Conservation (phyloP, 2,888 invertebrate species). For the Lathronympha strigana region DNA sequence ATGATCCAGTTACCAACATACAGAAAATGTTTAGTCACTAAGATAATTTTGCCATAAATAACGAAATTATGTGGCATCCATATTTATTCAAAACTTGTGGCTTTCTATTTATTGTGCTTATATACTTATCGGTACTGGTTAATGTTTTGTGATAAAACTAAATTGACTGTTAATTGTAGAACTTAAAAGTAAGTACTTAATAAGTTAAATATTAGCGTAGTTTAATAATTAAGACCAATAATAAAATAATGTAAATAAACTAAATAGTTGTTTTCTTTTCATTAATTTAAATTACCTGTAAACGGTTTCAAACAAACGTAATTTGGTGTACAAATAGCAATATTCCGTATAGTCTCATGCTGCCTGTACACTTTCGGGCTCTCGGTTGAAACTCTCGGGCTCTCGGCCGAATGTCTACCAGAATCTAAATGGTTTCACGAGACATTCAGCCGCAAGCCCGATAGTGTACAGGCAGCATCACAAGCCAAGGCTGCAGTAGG, state of each 20-base stretch:
- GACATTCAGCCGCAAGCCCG: no score
- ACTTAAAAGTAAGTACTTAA: constrained; percentile 10
- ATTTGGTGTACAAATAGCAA: no score
- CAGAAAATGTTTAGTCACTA: constrained; percentile 30
- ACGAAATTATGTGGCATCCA: constrained; percentile 33
- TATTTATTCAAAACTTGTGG: constrained; percentile 37
- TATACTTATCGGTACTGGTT: constrained; percentile 18
- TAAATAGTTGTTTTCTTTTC: not conserved
- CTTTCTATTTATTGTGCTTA: constrained; percentile 39
- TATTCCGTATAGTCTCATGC: no score
- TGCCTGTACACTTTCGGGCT: no score
- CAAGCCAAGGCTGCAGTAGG: no score
- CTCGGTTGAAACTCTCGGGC: no score
- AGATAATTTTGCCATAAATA: constrained; percentile 36
- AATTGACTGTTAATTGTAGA: constrained; percentile 40
- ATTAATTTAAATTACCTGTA: no score
- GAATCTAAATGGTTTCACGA: no score
- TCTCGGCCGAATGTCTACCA: no score
- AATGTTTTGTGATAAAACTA: constrained; percentile 40
- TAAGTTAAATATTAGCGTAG: not conserved
- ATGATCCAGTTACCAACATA: constrained; percentile 38
- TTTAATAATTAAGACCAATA: not conserved
- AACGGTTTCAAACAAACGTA: no score
- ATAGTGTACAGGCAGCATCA: no score
- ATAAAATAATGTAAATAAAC: constrained; percentile 13